phyloP scores from a whole-genome alignment of 2,888 invertebrate species.

The Linnaemya vulpina region DNA sequence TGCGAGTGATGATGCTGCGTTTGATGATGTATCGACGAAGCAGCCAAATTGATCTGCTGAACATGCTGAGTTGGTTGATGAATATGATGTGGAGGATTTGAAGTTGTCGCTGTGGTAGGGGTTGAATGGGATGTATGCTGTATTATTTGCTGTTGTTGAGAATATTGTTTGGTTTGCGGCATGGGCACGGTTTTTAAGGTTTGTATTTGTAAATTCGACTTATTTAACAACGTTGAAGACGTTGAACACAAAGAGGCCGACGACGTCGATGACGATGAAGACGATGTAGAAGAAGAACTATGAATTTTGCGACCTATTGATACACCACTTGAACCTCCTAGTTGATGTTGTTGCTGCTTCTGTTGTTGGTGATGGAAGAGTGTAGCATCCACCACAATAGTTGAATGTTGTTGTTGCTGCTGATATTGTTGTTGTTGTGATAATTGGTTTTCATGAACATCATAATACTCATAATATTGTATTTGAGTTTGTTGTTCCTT shows the following conservation, averaged over 20 bases:
- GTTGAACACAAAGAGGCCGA: conserved; percentile 72
- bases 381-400: conserved; percentile 68
- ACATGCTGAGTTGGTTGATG: conserved; percentile 72
- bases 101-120: conserved; percentile 34
- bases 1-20: conserved; percentile 72
- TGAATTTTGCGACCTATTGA: conserved; percentile 52
- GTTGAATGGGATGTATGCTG: conserved; percentile 71
- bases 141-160: conserved; percentile 71
- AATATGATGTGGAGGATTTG: conserved; percentile 70
- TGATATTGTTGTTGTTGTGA: conserved; percentile 71
- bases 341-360: conserved; percentile 55
- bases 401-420: conserved; percentile 71
- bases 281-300: conserved; percentile 70
- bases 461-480: conserved; percentile 75
- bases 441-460: conserved; percentile 74
- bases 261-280: conserved; percentile 73
- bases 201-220: conserved; percentile 57
- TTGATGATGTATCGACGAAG: conserved; percentile 58
- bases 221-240: conserved; percentile 65
- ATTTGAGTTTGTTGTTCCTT: conserved; percentile 72
- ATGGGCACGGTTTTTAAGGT: conserved; percentile 67
- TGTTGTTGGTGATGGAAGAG: conserved; percentile 70
- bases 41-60: conserved; percentile 73
- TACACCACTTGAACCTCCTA: conserved; percentile 42
- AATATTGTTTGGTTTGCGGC: conserved; percentile 70